A percentile compares a stretch with the other conserved stretches of the same genome.
These are phyloP conservation scores for Lutraria rhynchaena DNA, from an alignment of 1,140 invertebrate species.

Conservation along the genomic window DNA sequence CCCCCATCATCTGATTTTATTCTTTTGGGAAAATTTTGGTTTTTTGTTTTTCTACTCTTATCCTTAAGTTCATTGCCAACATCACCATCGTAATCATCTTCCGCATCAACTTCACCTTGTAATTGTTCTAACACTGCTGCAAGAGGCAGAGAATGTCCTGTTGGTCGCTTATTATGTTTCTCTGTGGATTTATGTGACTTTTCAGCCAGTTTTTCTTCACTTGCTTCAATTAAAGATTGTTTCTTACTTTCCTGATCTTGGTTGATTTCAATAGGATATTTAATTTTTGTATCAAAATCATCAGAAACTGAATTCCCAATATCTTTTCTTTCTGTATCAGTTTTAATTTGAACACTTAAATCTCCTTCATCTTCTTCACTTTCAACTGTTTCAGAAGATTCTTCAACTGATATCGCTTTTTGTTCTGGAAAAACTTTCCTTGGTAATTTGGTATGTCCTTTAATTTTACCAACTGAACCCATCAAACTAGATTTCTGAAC, in stretches of 20 bases:
- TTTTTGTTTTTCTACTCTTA: neutral
- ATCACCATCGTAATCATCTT: slow-evolving; percentile 1
- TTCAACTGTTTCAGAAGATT: slow-evolving; percentile 19
- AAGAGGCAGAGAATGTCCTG: slow-evolving; percentile 26
- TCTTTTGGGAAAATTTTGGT: slow-evolving; percentile 15
- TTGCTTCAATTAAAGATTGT: too few relatives aligned
- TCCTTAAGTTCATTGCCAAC: neutral
- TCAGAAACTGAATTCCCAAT: neutral
- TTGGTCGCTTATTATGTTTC: neutral
- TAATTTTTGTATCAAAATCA: slow-evolving; percentile 14
- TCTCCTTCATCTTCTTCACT: slow-evolving; percentile 66
- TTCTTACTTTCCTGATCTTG: too few relatives aligned
- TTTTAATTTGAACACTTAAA: slow-evolving; percentile 41
- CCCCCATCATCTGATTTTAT: slow-evolving; percentile 58
- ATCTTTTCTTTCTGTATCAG: slow-evolving; percentile 22
- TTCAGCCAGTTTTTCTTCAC: too few relatives aligned
- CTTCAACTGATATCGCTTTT: slow-evolving; percentile 8
- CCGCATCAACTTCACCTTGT: slow-evolving; percentile 33
- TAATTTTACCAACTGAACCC: slow-evolving; percentile 61
- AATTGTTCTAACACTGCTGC: slow-evolving; percentile 55
- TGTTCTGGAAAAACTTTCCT: slow-evolving; percentile 42
- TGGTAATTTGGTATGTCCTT: slow-evolving; percentile 45
- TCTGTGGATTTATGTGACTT: too few relatives aligned
- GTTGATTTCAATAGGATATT: neutral
- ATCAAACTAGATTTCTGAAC: slow-evolving; percentile 55